Conservation (phyloP, 1,140 invertebrate genomes). For the Drosophila truncata region DNA sequence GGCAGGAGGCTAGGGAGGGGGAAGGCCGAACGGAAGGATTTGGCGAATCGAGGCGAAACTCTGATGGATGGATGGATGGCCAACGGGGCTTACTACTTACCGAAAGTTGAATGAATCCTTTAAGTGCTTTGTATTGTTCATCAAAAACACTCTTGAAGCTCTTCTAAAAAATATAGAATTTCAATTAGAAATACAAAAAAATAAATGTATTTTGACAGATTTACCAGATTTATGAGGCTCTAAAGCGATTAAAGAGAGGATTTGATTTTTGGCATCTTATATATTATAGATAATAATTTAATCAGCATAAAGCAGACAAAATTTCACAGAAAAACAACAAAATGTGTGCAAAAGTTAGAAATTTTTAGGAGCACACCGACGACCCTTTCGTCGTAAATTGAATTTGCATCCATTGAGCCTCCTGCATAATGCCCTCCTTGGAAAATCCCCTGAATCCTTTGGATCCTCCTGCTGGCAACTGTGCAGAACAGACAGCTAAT, state of each 20-base stretch:
- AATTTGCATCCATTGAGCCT: constrained; percentile 25
- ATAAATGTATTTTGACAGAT: too few relatives aligned
- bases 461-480: background rate
- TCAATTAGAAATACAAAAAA: background rate
- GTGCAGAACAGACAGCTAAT: constrained; percentile 33
- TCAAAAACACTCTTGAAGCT: background rate
- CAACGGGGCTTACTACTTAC: background rate
- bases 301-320: background rate
- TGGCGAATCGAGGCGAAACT: constrained; percentile 11
- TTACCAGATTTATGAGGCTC: background rate
- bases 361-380: background rate
- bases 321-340: constrained; percentile 2
- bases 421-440: constrained; percentile 1
- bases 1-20: background rate
- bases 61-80: constrained; percentile 37
- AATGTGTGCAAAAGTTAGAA: constrained; percentile 5
- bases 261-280: background rate
- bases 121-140: background rate
- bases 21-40: constrained; percentile 3
- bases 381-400: constrained; percentile 14
- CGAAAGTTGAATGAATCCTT: background rate
- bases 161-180: background rate
- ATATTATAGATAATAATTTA: constrained; percentile 9
- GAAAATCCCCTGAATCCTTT: background rate
- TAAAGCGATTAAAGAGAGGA: background rate